Evolutionary conservation across 2,888 invertebrate species (phyloP).

Genomic region (Drosophila picticornis): DNA sequence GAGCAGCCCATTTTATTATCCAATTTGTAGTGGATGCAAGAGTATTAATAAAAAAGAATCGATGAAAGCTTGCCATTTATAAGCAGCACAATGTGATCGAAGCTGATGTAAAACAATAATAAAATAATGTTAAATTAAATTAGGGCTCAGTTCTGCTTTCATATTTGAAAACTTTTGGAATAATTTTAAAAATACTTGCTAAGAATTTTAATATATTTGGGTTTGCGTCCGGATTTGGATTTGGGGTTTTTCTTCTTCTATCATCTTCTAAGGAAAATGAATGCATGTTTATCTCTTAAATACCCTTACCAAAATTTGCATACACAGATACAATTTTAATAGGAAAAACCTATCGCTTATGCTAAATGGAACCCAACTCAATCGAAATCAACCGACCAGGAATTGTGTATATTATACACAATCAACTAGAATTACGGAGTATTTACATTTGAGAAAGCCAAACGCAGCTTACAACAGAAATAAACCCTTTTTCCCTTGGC

Average conservation of each 20-base stretch:
- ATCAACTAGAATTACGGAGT: background rate
- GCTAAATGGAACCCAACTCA: background rate
- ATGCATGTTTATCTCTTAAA: background rate
- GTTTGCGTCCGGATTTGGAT: too few relatives aligned
- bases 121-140: background rate
- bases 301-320: background rate
- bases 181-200: background rate
- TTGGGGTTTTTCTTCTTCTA: background rate
- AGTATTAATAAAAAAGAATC: background rate
- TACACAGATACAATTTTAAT: background rate
- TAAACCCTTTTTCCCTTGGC: background rate
- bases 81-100: background rate
- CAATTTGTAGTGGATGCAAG: slow-evolving; percentile 9
- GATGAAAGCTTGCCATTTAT: background rate
- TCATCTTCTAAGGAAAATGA: background rate
- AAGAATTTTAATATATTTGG: background rate
- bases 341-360: background rate
- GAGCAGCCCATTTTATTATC: background rate
- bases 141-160: background rate
- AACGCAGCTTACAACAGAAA: slow-evolving; percentile 19
- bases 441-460: background rate
- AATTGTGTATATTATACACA: background rate
- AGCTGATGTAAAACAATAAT: background rate
- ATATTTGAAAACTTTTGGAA: background rate
- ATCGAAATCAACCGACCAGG: background rate